Percentiles rank a stretch among this genome's conserved stretches.
Evolutionary conservation across 2,888 invertebrate species (phyloP).

Genomic region (Melinopterus prodromus): DNA sequence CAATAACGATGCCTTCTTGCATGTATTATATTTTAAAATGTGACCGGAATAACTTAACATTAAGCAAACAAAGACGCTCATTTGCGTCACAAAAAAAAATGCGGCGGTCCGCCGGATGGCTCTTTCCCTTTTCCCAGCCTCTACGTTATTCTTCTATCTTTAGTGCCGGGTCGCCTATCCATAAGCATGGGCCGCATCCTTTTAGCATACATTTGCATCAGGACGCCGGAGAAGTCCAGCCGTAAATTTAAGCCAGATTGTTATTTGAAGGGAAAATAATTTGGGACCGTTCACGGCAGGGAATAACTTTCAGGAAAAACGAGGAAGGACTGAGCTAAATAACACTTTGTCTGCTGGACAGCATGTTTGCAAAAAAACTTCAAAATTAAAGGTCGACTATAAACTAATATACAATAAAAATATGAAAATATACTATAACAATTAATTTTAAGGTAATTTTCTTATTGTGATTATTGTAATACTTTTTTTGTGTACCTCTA

Average conservation of each 20-base stretch:
- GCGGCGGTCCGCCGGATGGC: slow-evolving; percentile 38
- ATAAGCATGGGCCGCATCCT: slow-evolving; percentile 4
- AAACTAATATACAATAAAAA: too few relatives aligned
- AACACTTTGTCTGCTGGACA: not conserved
- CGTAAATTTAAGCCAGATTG: slow-evolving; percentile 4
- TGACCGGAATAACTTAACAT: slow-evolving; percentile 56
- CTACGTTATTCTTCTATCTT: slow-evolving; percentile 42
- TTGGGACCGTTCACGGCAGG: not conserved
- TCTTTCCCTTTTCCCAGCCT: slow-evolving; percentile 38
- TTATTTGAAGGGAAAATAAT: slow-evolving; percentile 4
- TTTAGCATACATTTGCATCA: slow-evolving; percentile 4
- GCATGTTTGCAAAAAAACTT: not conserved
- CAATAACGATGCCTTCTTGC: slow-evolving; percentile 55
- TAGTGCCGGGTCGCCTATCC: slow-evolving; percentile 23
- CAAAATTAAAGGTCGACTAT: not conserved
- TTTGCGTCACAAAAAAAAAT: slow-evolving; percentile 47
- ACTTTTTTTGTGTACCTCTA: too few relatives aligned
- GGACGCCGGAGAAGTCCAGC: not conserved
- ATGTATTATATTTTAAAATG: slow-evolving; percentile 57
- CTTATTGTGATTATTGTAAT: too few relatives aligned
- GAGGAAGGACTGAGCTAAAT: not conserved
- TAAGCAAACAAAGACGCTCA: slow-evolving; percentile 51
- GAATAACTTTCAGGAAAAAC: not conserved
- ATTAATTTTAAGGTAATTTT: too few relatives aligned
- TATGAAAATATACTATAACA: too few relatives aligned